Evolutionary conservation across 2,113 vertebrate species (phyloP).

Genomic region (Colossoma macropomum): DNA sequence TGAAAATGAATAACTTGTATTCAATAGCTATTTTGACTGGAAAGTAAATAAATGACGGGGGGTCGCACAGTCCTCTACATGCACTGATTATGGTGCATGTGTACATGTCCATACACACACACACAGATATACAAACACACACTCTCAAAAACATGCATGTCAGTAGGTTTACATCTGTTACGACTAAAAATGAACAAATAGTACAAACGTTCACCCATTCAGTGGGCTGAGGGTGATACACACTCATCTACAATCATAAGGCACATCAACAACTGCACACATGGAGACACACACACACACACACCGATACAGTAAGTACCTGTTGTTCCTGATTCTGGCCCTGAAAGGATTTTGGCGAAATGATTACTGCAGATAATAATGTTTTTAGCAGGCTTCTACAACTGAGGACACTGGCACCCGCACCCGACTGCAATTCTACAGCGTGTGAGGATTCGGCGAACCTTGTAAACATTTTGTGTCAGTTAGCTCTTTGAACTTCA

Average conservation of each 20-base stretch:
- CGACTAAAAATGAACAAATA: not conserved
- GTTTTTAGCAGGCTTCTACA: constrained; percentile 22
- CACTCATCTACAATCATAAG: constrained; percentile 28
- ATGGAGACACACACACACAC: constrained; percentile 28
- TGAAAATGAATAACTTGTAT: no score
- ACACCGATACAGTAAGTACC: constrained; percentile 22
- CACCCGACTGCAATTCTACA: not conserved
- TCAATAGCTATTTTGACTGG: no score
- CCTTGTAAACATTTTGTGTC: constrained; percentile 54
- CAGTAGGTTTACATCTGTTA: constrained; percentile 42
- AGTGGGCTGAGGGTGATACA: constrained; percentile 34
- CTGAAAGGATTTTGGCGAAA: constrained; percentile 65
- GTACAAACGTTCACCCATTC: not conserved
- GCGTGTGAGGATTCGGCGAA: constrained; percentile 15
- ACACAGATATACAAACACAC: no score
- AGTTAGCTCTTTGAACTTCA: constrained; percentile 52
- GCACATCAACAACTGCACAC: not conserved
- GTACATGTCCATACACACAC: not conserved
- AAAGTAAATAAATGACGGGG: no score
- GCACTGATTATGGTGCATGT: constrained; percentile 30
- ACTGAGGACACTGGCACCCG: not conserved
- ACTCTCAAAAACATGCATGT: not conserved
- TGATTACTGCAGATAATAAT: constrained; percentile 19
- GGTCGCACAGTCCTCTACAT: constrained; percentile 27
- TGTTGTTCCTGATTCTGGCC: constrained; percentile 51